Conservation (phyloP, 1,140 invertebrate species). For the Drosophila persimilis region DNA sequence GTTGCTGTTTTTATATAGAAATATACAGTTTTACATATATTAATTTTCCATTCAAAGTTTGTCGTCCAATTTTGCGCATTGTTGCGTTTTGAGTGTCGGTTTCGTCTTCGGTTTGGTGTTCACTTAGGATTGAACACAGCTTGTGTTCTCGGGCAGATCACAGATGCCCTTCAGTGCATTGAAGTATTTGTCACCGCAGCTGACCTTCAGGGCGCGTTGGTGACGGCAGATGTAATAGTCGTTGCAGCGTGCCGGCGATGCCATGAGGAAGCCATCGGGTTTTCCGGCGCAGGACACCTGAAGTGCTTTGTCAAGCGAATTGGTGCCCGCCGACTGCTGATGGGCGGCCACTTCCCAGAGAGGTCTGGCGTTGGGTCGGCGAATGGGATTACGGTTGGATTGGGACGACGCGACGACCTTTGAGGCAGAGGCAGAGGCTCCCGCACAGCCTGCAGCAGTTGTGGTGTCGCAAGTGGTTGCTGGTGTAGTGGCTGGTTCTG, state of each 20-base stretch:
- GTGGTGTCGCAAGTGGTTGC: constrained; percentile 8
- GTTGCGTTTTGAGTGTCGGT: neutral
- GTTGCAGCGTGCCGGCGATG: constrained; percentile 62
- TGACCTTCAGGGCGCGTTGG: constrained; percentile 49
- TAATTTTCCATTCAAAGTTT: neutral
- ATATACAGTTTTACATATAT: constrained; percentile 1
- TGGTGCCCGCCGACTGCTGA: constrained; percentile 3
- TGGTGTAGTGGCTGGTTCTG: neutral
- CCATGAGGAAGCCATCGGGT: constrained; percentile 62
- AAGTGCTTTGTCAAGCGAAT: constrained; percentile 13
- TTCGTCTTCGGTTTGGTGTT: neutral
- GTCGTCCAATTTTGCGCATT: constrained; percentile 7
- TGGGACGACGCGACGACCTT: constrained; percentile 14
- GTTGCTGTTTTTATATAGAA: constrained; percentile 45
- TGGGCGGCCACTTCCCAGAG: constrained; percentile 32
- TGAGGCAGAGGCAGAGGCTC: neutral
- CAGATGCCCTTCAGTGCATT: constrained; percentile 68
- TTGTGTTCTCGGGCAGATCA: constrained; percentile 69
- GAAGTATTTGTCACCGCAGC: constrained; percentile 66
- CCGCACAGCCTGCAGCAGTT: constrained; percentile 8
- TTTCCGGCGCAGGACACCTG: constrained; percentile 50
- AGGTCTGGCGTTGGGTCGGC: constrained; percentile 25
- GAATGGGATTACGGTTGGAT: constrained; percentile 18
- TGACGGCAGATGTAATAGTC: constrained; percentile 71
- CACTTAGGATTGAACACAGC: constrained; percentile 56